phyloP scores from a whole-genome alignment of 2,797 vertebrate genomes.

The Nothura maculosa region DNA sequence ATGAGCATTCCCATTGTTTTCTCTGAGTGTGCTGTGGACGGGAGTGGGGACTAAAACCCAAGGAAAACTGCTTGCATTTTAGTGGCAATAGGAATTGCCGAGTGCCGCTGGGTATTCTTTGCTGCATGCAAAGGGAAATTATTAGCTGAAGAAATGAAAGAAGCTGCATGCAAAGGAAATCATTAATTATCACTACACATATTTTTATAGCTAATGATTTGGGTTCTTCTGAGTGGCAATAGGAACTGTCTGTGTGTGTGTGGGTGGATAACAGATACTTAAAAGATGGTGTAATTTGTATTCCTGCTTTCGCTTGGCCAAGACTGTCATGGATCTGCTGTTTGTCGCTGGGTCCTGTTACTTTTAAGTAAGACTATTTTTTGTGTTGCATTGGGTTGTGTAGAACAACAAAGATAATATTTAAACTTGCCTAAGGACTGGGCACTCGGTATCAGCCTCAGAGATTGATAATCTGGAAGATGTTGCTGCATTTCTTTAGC shows the following conservation, averaged over 20 bases:
- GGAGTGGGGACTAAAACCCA: not conserved
- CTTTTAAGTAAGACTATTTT: not conserved
- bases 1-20: not conserved
- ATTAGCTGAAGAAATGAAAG: not conserved
- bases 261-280: slow-evolving; percentile 46
- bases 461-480: not conserved
- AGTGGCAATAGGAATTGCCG: not conserved
- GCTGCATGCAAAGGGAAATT: not conserved
- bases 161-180: not conserved
- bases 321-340: not conserved
- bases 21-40: not conserved
- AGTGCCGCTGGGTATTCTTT: not conserved
- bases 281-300: slow-evolving; percentile 40
- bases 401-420: not conserved
- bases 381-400: not conserved
- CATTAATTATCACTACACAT: not conserved
- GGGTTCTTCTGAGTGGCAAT: slow-evolving; percentile 32
- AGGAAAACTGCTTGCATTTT: not conserved
- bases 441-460: not conserved
- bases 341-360: not conserved
- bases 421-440: not conserved
- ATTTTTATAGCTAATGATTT: slow-evolving; percentile 22
- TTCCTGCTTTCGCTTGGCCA: slow-evolving; percentile 26
- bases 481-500: not conserved
- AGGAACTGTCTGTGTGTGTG: slow-evolving; percentile 39